Conservation (phyloP, 2,888 invertebrate species). For the Apomyelois bistriatella region DNA sequence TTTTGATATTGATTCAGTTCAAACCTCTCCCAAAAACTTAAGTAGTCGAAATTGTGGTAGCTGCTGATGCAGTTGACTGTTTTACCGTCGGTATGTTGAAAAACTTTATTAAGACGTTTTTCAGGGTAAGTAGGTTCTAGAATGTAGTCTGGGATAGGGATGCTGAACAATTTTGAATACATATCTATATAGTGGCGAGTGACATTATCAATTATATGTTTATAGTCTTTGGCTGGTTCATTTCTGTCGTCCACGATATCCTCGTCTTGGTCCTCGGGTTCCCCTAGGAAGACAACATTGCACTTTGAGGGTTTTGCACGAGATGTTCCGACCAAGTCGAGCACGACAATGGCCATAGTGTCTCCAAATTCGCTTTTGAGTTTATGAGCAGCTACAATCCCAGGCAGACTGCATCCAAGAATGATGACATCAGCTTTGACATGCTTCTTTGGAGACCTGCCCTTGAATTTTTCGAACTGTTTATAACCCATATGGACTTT, state of each 20-base stretch:
- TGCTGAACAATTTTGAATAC: conserved; percentile 51
- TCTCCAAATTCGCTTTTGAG: conserved; percentile 62
- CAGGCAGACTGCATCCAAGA: conserved; percentile 66
- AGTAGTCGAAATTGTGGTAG: conserved; percentile 58
- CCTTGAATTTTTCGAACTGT: conserved; percentile 22
- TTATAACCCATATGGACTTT: conserved; percentile 25
- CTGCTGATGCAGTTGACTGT: conserved; percentile 42
- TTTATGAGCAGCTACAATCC: conserved; percentile 67
- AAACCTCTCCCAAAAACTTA: conserved; percentile 55
- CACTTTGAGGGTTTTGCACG: conserved; percentile 32
- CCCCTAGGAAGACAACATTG: conserved; percentile 43
- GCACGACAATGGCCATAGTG: conserved; percentile 60
- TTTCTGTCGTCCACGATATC: not conserved
- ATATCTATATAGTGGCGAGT: conserved; percentile 47
- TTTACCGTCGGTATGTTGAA: conserved; percentile 54
- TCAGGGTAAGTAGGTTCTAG: conserved; percentile 36
- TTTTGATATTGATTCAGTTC: conserved; percentile 65
- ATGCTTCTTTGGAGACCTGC: conserved; percentile 22
- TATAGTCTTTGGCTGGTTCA: conserved; percentile 22
- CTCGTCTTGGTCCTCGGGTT: conserved; percentile 12
- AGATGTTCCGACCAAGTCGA: conserved; percentile 42
- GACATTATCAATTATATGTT: conserved; percentile 37
- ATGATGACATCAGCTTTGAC: conserved; percentile 66
- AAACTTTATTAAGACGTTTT: conserved; percentile 48
- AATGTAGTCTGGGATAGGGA: conserved; percentile 53